These are phyloP conservation scores for Cheilosia vulpina DNA, from an alignment of 2,888 invertebrate genomes.

Conservation along the genomic window DNA sequence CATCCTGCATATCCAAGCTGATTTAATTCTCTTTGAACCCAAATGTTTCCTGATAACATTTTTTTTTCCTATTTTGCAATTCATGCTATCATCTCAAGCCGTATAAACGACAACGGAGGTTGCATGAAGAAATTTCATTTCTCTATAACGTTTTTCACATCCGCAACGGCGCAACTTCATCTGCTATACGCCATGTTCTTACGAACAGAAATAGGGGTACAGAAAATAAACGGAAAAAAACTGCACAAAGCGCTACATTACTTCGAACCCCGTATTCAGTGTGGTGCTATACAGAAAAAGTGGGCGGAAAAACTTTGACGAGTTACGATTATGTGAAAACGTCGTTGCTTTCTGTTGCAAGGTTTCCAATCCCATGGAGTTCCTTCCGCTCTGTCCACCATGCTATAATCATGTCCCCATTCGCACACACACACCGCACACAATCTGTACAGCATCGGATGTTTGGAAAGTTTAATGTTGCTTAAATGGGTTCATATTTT, in stretches of 20 bases:
- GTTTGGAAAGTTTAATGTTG: constrained; percentile 78
- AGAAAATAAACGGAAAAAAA: constrained; percentile 25
- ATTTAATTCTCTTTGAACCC: background rate
- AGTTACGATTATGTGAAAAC: constrained; percentile 78
- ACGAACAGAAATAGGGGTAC: background rate
- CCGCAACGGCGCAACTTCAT: constrained; percentile 4
- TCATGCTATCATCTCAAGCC: constrained; percentile 16
- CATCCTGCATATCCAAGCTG: background rate
- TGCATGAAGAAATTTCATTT: constrained; percentile 31
- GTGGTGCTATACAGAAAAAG: constrained; percentile 26
- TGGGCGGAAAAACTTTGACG: constrained; percentile 74
- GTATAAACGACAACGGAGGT: constrained; percentile 16
- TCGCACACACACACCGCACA: constrained; percentile 13
- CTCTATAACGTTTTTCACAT: constrained; percentile 35
- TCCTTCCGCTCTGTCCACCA: constrained; percentile 38
- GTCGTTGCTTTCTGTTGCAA: constrained; percentile 60
- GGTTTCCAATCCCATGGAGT: constrained; percentile 46
- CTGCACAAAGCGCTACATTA: constrained; percentile 56
- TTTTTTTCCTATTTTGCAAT: background rate
- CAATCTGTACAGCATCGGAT: constrained; percentile 34
- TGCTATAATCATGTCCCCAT: constrained; percentile 32
- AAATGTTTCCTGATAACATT: constrained; percentile 6
- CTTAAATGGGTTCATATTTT: constrained; percentile 83
- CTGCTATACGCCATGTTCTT: too few relatives aligned
- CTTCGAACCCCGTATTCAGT: constrained; percentile 10